Evolutionary conservation across 2,888 invertebrate genomes (phyloP).

Genomic region (Habroteleia sp.): DNA sequence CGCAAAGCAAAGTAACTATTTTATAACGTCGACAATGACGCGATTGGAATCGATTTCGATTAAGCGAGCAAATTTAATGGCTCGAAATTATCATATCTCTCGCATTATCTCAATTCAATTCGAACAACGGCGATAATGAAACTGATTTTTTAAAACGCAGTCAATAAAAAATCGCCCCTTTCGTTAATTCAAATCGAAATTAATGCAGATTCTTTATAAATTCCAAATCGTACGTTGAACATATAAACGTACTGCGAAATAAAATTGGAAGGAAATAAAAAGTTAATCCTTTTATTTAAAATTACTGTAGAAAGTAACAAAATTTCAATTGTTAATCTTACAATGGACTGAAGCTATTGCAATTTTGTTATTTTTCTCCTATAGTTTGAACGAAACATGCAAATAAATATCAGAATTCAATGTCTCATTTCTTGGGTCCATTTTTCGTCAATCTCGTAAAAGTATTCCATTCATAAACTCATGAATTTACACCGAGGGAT

Average conservation of each 20-base stretch:
- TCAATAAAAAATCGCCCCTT: slow-evolving; percentile 1
- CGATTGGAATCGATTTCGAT: slow-evolving; percentile 43
- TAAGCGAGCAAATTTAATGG: slow-evolving; percentile 43
- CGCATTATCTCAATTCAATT: slow-evolving; percentile 40
- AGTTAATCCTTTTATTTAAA: too few relatives aligned
- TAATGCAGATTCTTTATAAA: too few relatives aligned
- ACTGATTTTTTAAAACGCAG: slow-evolving; percentile 15
- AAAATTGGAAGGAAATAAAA: too few relatives aligned
- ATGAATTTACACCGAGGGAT: slow-evolving; percentile 54
- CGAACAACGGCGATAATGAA: slow-evolving; percentile 4
- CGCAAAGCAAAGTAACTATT: slow-evolving; percentile 32
- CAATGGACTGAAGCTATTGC: too few relatives aligned
- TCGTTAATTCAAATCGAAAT: not conserved
- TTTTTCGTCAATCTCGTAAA: slow-evolving; percentile 52
- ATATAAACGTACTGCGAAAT: too few relatives aligned
- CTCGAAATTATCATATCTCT: slow-evolving; percentile 43
- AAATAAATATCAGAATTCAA: slow-evolving; percentile 45
- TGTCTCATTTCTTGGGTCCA: slow-evolving; percentile 22
- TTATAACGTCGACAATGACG: slow-evolving; percentile 33
- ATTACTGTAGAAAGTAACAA: too few relatives aligned
- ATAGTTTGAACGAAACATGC: too few relatives aligned
- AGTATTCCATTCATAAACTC: slow-evolving; percentile 59
- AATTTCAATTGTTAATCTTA: too few relatives aligned
- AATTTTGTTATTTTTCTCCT: too few relatives aligned
- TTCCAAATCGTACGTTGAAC: too few relatives aligned